Base-by-base conservation (phyloP, 2,113 vertebrate species). In the Ornithorhynchus anatinus region DNA sequence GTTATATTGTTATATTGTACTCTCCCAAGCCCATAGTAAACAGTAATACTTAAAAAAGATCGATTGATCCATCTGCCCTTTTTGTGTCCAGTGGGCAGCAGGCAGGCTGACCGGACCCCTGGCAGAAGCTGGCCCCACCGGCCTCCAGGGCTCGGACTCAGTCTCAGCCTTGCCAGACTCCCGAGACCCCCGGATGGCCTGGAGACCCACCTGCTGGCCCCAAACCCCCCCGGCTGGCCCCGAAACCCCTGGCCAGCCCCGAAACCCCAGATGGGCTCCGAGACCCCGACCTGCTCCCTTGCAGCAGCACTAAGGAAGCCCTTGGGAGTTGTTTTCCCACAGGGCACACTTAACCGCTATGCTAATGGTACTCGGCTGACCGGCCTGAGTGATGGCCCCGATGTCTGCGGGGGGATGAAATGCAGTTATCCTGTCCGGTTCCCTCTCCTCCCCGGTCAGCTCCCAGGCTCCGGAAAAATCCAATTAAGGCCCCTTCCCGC, bases 401-500 rank as follows among this genome's bases (percentile, higher is more conserved):
- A 40, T 1, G 37, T 58, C 73, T 77, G 45, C 47, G 54, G 59
- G 11, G 53, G 68, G 38, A 22, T 16, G 29, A 68, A 81, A 81
- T 42, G 65, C 37, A 37, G 42, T 83, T 83, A 77, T 57, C 17
- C 38, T 1, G 53, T 66, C 36, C 53, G 2, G 7, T 37, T 17
- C 19, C 36, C 22, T 40, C n/a, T 66, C 56, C 11, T 27, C 4
- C 45, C 42, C 16, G 22, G 52, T 12, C 15, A 17, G 35, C 53
- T 67, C 32, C 51, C 62, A 68, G 67, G 58, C 16, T 1, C 67
- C 44, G 16, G 17, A 67, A 66, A 77, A 69, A 70, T 59, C 64
- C 81, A 85, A 68, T 77, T 50, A 3, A 22, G 47, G 43, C 20
- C 20, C 23, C 10, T 1, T 14, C 23, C 10, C 1, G 23, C 39